Percentiles rank a stretch among this genome's conserved stretches.
phyloP scores from a whole-genome alignment of 2,113 vertebrate species.

The Dicentrarchus labrax region DNA sequence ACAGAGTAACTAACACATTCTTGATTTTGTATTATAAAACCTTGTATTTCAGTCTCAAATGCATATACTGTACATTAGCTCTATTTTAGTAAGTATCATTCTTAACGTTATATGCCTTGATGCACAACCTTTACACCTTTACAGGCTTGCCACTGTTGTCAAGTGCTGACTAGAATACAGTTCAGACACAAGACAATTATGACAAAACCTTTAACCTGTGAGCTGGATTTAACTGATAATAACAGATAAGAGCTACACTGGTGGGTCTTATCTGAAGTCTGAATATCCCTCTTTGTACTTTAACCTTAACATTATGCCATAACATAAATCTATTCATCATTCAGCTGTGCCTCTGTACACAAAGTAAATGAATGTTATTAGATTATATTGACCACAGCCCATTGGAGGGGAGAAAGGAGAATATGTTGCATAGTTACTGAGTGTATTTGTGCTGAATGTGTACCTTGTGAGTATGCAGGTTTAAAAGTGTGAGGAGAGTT shows the following conservation, averaged over 20 bases:
- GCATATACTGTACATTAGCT: neutral
- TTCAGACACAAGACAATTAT: neutral
- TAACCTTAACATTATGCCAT: conserved; percentile 32
- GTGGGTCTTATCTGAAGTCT: conserved; percentile 58
- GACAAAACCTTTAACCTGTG: conserved; percentile 19
- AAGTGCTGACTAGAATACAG: neutral
- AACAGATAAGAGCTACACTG: conserved; percentile 31
- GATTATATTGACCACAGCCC: conserved; percentile 2
- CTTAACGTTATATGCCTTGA: neutral
- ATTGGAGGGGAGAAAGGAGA: neutral
- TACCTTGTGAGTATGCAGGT: conserved; percentile 5
- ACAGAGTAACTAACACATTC: neutral
- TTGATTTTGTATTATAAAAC: no score
- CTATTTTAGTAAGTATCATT: neutral
- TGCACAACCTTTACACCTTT: conserved; percentile 13
- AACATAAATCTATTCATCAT: conserved; percentile 17
- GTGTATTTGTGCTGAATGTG: conserved; percentile 6
- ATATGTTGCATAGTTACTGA: neutral
- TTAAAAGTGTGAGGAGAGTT: neutral
- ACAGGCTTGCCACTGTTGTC: neutral
- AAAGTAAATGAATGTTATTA: neutral
- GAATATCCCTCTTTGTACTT: conserved; percentile 50
- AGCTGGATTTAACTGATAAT: conserved; percentile 15
- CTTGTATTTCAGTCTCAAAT: neutral
- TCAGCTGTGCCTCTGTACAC: neutral